Conservation (phyloP, 2,797 vertebrate genomes). For the Rhinichthys osculus region DNA sequence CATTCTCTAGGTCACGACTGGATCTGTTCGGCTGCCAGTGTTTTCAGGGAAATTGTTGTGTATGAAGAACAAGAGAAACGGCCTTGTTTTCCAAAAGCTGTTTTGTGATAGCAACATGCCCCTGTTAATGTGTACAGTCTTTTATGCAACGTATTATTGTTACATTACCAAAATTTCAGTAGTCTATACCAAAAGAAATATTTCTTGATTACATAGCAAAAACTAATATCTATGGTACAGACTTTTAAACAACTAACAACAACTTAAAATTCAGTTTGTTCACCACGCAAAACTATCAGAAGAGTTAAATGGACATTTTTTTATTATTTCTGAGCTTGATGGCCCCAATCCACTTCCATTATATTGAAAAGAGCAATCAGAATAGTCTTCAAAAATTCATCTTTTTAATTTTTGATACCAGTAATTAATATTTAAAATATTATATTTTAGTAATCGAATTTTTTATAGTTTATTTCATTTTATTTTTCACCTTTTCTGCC, state of each 20-base stretch:
- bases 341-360: background rate
- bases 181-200: background rate
- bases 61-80: background rate
- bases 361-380: too few species aligned
- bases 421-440: background rate
- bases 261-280: background rate
- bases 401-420: background rate
- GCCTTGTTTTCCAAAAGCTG: background rate
- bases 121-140: background rate
- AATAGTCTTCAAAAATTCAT: background rate
- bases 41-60: constrained; percentile 36
- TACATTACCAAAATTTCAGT: background rate
- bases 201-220: background rate
- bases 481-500: background rate
- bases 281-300: background rate
- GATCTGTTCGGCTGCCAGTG: constrained; percentile 56
- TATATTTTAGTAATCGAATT: background rate
- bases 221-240: background rate
- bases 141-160: background rate
- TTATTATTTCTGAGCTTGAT: background rate
- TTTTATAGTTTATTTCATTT: background rate
- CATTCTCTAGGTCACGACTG: constrained; percentile 64
- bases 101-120: background rate
- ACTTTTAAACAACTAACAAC: background rate
- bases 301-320: background rate